Conservation (phyloP, 2,888 invertebrate genomes). For the Rosalia funebris region DNA sequence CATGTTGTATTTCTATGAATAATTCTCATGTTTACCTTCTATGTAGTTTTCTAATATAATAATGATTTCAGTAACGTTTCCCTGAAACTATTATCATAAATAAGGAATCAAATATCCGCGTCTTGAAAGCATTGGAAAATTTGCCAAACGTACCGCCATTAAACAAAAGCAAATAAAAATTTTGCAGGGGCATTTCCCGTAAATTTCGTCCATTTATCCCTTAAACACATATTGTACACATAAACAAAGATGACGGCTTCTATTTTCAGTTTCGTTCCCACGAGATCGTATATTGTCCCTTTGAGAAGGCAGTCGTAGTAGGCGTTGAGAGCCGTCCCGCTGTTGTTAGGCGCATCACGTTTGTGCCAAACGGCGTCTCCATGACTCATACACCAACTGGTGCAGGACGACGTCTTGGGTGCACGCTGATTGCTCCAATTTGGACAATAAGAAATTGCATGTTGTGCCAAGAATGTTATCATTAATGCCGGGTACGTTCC, state of each 20-base stretch:
- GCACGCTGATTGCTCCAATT: constrained; percentile 25
- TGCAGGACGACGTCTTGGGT: constrained; percentile 16
- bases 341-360: constrained; percentile 56
- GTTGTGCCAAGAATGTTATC: constrained; percentile 56
- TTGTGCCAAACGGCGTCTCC: constrained; percentile 66
- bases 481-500: constrained; percentile 45
- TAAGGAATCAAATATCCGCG: no score
- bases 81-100: no score
- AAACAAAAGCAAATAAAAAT: constrained; percentile 11
- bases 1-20: no score
- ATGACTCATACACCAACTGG: constrained; percentile 51
- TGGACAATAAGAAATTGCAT: constrained; percentile 32
- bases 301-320: constrained; percentile 31
- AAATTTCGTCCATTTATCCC: constrained; percentile 39
- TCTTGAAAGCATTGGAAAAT: no score
- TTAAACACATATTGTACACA: constrained; percentile 43
- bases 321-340: constrained; percentile 35
- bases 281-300: constrained; percentile 43
- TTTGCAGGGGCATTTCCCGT: constrained; percentile 24
- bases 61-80: no score
- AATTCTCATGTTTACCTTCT: no score
- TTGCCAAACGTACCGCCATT: no score
- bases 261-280: constrained; percentile 37
- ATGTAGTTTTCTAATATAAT: no score
- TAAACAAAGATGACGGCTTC: constrained; percentile 44